Evolutionary conservation across 2,888 invertebrate species (phyloP), one percentile per base, ranked within the genome.

Genomic region (Synanthedon andrenaeformis): DNA sequence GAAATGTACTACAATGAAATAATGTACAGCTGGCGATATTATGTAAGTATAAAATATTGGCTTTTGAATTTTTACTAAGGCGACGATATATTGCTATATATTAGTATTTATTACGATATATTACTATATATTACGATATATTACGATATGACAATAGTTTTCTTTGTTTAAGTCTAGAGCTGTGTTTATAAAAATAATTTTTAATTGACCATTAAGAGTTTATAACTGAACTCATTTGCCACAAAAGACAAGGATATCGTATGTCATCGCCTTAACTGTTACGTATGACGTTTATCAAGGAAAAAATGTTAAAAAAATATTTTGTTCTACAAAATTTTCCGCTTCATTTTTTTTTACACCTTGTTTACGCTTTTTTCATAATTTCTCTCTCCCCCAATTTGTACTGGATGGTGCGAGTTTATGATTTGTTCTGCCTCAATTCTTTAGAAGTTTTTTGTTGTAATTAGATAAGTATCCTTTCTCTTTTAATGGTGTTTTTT

Each of bases 1-100:
- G 84, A 85, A 81, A 70, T 74, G 58, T 82, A 82, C 82, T 83
- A 74, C 83, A 83, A 82, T 70, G 82, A 83, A 67, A 73, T 85
- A 67, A 72, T 85, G 69, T 85, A 83, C 79, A 83, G 82, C 73
- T 85, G 85, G 84, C 68, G 81, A 55, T 84, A 83, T 63, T 84
- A 83, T 64, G 85, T 85, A 66, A 84, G 85, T 84, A 84, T 70
- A 60, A 59, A 61, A 49, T 56, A 55, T 54, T 57, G 54, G 28
- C 41, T 53, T 54, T 56, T 52, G n/a, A 48, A 23, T 23, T 23
- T 45, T 14, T 13, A 13, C 6, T 45, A 45, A 45, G 45, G 45
- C 45, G 45, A 45, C 45, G 45, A 45, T 45, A 45, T 45, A 45
- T 13, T n/a, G n/a, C n/a, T n/a, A n/a, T n/a, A n/a, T n/a, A n/a